Percentiles rank a stretch among this genome's conserved stretches.
Conservation (phyloP, 2,797 vertebrate genomes). For the Triplophysa bombifrons region DNA sequence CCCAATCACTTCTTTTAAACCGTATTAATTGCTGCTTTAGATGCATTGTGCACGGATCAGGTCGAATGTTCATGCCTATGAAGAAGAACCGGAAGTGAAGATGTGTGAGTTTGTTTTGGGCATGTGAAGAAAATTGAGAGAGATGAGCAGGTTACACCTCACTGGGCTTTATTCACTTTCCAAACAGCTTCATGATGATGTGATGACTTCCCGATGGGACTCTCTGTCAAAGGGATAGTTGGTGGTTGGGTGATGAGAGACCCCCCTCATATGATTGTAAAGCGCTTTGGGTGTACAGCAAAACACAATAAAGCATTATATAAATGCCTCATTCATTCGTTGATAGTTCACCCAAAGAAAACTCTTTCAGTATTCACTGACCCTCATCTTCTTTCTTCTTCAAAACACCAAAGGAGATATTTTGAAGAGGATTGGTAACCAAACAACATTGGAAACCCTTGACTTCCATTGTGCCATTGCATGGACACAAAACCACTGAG, state of each 20-base stretch:
- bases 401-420: too few relatives aligned
- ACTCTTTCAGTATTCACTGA: too few relatives aligned
- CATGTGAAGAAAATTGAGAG: neutral
- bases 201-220: neutral
- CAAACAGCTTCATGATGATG: neutral
- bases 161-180: neutral
- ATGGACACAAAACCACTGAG: too few relatives aligned
- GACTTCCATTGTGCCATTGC: too few relatives aligned
- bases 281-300: too few relatives aligned
- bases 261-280: too few relatives aligned
- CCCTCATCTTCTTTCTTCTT: neutral
- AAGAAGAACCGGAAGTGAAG: neutral
- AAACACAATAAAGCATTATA: too few relatives aligned
- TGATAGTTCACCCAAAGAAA: neutral
- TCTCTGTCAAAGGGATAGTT: neutral
- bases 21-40: neutral
- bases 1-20: neutral
- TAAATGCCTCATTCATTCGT: too few relatives aligned
- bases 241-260: too few relatives aligned
- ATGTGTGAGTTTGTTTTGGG: slow-evolving; percentile 2
- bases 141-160: slow-evolving; percentile 8
- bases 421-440: too few relatives aligned
- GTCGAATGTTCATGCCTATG: neutral
- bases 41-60: neutral
- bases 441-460: too few relatives aligned